These are phyloP conservation scores for Orthonyx spaldingii DNA, from an alignment of 2,113 vertebrate genomes.

Conservation along the genomic window DNA sequence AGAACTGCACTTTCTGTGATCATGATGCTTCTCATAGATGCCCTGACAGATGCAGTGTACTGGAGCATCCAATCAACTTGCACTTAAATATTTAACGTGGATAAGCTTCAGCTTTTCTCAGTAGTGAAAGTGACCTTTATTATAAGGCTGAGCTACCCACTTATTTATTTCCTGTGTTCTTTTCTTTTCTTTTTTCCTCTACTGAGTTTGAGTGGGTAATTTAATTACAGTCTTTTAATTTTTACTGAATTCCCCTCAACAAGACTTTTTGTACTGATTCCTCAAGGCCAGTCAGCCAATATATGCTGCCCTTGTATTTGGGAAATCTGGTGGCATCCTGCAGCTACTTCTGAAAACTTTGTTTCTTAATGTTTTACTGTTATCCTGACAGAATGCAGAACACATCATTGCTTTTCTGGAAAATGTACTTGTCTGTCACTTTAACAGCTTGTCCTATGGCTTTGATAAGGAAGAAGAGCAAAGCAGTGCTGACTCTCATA, in stretches of 20 bases:
- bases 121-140: not conserved
- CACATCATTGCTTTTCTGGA: not conserved
- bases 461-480: not conserved
- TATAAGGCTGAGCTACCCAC: not conserved
- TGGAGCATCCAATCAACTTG: not conserved
- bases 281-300: not conserved
- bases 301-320: not conserved
- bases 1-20: not conserved
- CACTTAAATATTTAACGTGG: not conserved
- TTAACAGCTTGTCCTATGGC: not conserved
- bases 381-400: not conserved
- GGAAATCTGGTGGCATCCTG: not conserved
- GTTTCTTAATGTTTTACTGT: not conserved
- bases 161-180: not conserved
- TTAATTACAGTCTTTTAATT: not conserved
- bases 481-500: not conserved
- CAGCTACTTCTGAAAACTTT: not conserved
- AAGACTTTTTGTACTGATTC: not conserved
- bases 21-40: not conserved
- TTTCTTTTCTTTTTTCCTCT: not conserved
- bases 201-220: not conserved
- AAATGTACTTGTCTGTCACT: not conserved
- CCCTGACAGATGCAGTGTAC: not conserved
- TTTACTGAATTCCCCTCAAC: not conserved
- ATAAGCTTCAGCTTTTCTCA: not conserved